Evolutionary conservation across 1,140 invertebrate species (phyloP).

Genomic region (Zaprionus taronus): DNA sequence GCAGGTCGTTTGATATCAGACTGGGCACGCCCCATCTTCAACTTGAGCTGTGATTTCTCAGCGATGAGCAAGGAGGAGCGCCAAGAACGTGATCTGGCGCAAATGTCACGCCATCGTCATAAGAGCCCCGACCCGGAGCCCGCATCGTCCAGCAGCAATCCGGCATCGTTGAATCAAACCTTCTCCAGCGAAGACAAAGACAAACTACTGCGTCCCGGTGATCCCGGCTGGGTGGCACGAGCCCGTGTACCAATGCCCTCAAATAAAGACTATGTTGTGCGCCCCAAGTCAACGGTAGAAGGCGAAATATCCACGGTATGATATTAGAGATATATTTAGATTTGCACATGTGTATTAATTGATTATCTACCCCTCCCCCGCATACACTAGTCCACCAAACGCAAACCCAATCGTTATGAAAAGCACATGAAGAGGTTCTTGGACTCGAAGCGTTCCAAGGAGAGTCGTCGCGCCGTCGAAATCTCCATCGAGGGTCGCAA

Average conservation of each 20-base stretch:
- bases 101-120: conserved; percentile 90
- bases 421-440: conserved; percentile 95
- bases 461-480: conserved; percentile 92
- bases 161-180: conserved; percentile 86
- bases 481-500: conserved; percentile 98
- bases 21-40: conserved; percentile 98
- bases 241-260: conserved; percentile 98
- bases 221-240: conserved; percentile 96
- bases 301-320: conserved; percentile 92
- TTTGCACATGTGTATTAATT: background rate
- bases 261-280: conserved; percentile 97
- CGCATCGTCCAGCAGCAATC: conserved; percentile 84
- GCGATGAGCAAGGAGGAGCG: conserved; percentile 94
- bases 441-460: conserved; percentile 92
- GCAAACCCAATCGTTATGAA: conserved; percentile 94
- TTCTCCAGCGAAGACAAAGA: conserved; percentile 75
- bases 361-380: background rate
- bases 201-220: conserved; percentile 92
- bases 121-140: conserved; percentile 84
- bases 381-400: conserved; percentile 88
- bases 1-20: conserved; percentile 97
- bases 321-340: conserved; percentile 27
- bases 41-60: conserved; percentile 97
- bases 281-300: conserved; percentile 96
- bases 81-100: conserved; percentile 95